These are phyloP conservation scores for Petrocephalus microphthalmus DNA, from an alignment of 2,113 vertebrate genomes.

Conservation along the genomic window DNA sequence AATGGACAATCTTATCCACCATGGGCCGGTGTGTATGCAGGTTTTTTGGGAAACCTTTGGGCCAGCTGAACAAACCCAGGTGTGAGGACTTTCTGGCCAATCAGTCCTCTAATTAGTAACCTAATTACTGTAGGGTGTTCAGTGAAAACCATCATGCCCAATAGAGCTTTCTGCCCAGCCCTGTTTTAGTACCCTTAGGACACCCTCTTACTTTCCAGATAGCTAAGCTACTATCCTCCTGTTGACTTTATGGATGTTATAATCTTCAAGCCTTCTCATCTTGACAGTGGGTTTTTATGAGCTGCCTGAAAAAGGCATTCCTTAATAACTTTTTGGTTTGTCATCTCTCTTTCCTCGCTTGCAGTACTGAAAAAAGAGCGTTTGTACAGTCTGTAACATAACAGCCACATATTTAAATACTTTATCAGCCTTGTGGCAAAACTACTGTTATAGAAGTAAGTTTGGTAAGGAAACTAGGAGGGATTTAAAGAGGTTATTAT, in stretches of 20 bases:
- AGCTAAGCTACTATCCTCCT: neutral
- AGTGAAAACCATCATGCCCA: too few species aligned
- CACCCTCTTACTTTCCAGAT: neutral
- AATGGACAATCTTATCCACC: too few species aligned
- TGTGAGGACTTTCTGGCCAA: too few species aligned
- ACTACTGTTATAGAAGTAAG: neutral
- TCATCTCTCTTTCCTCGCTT: neutral
- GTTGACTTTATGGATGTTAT: neutral
- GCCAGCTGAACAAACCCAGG: too few species aligned
- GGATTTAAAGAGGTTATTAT: neutral
- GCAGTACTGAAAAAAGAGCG: neutral
- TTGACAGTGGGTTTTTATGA: neutral
- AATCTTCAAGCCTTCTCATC: neutral
- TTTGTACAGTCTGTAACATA: neutral
- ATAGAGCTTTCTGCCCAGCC: too few species aligned
- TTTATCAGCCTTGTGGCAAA: neutral
- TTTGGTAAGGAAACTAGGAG: neutral
- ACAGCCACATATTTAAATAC: neutral
- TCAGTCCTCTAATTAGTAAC: too few species aligned
- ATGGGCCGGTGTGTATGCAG: too few species aligned
- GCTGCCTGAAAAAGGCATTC: neutral
- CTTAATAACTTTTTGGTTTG: neutral
- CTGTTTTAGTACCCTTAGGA: neutral
- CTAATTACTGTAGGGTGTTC: too few species aligned
- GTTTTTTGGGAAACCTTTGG: too few species aligned